Conservation (phyloP, 2,888 invertebrate species). For the Neoascia interrupta region DNA sequence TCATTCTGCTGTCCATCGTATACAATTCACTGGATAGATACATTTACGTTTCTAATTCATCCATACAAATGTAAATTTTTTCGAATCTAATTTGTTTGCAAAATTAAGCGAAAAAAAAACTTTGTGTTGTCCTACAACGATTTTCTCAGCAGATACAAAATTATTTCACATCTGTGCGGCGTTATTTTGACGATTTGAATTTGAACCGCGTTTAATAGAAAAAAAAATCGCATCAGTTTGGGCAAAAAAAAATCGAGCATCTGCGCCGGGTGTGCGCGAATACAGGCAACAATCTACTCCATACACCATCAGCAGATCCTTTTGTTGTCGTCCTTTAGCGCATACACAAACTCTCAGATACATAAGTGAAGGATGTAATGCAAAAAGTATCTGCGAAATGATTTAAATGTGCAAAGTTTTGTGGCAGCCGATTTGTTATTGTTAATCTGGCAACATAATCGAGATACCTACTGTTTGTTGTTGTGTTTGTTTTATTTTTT, state of each 20-base stretch:
- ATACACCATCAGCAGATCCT: slow-evolving; percentile 42
- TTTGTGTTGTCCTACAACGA: background rate
- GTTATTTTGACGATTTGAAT: slow-evolving; percentile 32
- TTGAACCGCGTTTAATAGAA: slow-evolving; percentile 33
- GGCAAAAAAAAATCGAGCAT: slow-evolving; percentile 36
- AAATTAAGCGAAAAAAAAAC: slow-evolving; percentile 5
- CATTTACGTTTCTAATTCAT: slow-evolving; percentile 4
- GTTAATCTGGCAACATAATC: no score
- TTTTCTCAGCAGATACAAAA: no score
- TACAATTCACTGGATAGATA: background rate
- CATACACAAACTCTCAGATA: background rate
- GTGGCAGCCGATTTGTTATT: slow-evolving; percentile 19
- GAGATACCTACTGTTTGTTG: slow-evolving; percentile 1
- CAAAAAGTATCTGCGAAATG: slow-evolving; percentile 25
- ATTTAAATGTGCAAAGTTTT: slow-evolving; percentile 24
- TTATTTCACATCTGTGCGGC: slow-evolving; percentile 32
- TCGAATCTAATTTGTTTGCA: slow-evolving; percentile 21
- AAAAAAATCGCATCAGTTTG: slow-evolving; percentile 13
- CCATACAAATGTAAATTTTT: slow-evolving; percentile 30
- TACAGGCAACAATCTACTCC: slow-evolving; percentile 33
- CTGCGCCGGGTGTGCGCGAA: slow-evolving; percentile 69
- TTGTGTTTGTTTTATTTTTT: slow-evolving; percentile 9
- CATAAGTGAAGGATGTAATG: slow-evolving; percentile 23
- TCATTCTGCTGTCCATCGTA: background rate
- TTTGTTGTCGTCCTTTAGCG: slow-evolving; percentile 47